phyloP scores from a whole-genome alignment of 2,797 vertebrate species.

The Channallabes apus region DNA sequence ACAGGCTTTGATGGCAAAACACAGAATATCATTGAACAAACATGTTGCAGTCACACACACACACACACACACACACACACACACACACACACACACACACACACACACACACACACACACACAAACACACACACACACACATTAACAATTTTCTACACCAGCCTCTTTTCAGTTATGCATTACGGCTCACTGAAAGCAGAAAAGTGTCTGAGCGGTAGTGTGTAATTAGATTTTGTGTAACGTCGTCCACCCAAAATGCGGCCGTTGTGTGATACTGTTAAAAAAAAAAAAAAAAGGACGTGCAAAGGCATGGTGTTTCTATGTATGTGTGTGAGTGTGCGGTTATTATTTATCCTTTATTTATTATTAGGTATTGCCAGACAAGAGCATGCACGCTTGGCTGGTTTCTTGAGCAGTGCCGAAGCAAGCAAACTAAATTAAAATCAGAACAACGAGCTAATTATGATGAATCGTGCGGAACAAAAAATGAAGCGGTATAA shows the following conservation, averaged over 20 bases:
- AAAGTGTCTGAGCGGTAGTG: conserved; percentile 32
- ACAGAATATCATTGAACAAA: conserved; percentile 35
- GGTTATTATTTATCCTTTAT: conserved; percentile 1
- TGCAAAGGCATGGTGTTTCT: not conserved
- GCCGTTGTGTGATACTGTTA: conserved; percentile 2
- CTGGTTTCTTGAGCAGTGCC: conserved; percentile 42
- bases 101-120: no score
- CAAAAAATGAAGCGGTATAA: conserved; percentile 64
- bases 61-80: conserved; percentile 27
- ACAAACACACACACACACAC: conserved; percentile 19
- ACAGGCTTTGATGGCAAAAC: conserved; percentile 35
- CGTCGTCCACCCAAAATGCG: conserved; percentile 17
- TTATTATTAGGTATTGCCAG: not conserved
- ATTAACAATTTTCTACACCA: conserved; percentile 46
- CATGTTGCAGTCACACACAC: not conserved
- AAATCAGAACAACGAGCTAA: conserved; percentile 65
- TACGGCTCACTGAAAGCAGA: conserved; percentile 26
- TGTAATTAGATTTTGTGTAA: conserved; percentile 50
- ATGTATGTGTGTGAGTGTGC: not conserved
- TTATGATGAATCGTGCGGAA: conserved; percentile 68
- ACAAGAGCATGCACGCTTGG: not conserved
- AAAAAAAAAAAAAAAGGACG: not conserved
- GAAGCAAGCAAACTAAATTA: conserved; percentile 65
- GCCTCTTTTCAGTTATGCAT: conserved; percentile 43
- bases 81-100: conserved; percentile 27